Evolutionary conservation across 2,888 invertebrate species (phyloP).

Genomic region (Rhogogaster chlorosoma): DNA sequence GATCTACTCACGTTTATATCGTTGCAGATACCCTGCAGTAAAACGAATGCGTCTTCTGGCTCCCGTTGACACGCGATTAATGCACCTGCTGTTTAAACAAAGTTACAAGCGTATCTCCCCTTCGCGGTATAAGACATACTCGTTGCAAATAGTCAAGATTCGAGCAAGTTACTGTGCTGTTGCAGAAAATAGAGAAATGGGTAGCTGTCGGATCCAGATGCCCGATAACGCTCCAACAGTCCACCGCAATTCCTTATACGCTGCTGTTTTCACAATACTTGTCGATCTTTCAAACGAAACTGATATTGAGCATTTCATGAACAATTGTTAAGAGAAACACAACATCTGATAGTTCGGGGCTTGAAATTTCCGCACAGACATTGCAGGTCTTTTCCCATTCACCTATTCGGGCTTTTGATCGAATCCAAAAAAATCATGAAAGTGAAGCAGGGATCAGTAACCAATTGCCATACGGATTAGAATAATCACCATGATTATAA

Average conservation of each 20-base stretch:
- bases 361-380: too few relatives aligned
- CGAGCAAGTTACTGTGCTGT: not conserved
- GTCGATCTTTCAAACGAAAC: not conserved
- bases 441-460: slow-evolving; percentile 50
- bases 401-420: too few relatives aligned
- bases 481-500: slow-evolving; percentile 41
- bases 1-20: slow-evolving; percentile 7
- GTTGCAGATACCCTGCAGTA: slow-evolving; percentile 2
- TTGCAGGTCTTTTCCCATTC: too few relatives aligned
- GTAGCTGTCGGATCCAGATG: slow-evolving; percentile 31
- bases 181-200: slow-evolving; percentile 27
- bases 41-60: slow-evolving; percentile 20
- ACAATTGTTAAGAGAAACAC: not conserved
- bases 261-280: not conserved
- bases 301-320: not conserved
- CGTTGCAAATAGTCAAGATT: slow-evolving; percentile 26
- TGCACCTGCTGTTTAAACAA: slow-evolving; percentile 46
- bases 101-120: slow-evolving; percentile 19
- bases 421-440: too few relatives aligned
- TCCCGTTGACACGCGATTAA: slow-evolving; percentile 44
- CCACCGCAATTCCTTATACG: slow-evolving; percentile 1
- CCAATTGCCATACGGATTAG: slow-evolving; percentile 68
- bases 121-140: slow-evolving; percentile 16
- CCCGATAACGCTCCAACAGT: not conserved
- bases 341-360: not conserved